phyloP scores from a whole-genome alignment of 2,113 vertebrate genomes.

The Podarcis muralis region DNA sequence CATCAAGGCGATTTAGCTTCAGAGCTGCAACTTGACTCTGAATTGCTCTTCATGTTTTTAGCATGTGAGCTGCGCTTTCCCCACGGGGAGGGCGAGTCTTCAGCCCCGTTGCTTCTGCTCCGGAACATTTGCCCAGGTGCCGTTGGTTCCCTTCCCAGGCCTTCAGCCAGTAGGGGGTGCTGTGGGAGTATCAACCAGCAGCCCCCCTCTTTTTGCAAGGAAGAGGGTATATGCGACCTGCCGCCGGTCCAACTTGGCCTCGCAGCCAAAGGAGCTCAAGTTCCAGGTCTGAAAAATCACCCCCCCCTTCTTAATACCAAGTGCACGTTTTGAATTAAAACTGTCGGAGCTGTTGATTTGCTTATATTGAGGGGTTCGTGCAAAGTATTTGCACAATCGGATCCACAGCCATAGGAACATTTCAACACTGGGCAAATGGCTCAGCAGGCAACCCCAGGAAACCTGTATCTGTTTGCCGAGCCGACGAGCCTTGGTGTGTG shows the following conservation, averaged over 20 bases:
- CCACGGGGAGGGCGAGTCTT: not conserved
- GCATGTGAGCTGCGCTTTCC: not conserved
- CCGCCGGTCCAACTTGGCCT: not conserved
- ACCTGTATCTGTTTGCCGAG: not conserved
- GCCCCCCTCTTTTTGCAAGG: not conserved
- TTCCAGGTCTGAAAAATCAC: not conserved
- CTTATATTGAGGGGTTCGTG: fast-evolving
- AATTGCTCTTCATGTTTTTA: not conserved
- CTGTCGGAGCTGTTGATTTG: not conserved
- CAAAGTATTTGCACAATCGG: not conserved
- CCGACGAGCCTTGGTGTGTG: fast-evolving
- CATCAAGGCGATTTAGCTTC: too few relatives aligned
- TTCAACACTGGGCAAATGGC: fast-evolving
- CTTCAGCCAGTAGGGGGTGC: not conserved
- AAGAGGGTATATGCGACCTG: not conserved
- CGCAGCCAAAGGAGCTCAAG: fast-evolving
- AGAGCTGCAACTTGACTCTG: not conserved
- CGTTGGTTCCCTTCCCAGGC: not conserved
- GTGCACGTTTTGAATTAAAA: not conserved
- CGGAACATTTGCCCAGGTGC: not conserved
- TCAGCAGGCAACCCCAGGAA: not conserved
- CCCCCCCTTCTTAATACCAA: not conserved
- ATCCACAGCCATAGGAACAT: fast-evolving
- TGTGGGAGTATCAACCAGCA: not conserved
- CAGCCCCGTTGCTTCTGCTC: not conserved